A percentile compares a stretch with the other conserved stretches of the same genome.
Conservation (phyloP, 2,797 vertebrate species). For the Cyclura pinguis region DNA sequence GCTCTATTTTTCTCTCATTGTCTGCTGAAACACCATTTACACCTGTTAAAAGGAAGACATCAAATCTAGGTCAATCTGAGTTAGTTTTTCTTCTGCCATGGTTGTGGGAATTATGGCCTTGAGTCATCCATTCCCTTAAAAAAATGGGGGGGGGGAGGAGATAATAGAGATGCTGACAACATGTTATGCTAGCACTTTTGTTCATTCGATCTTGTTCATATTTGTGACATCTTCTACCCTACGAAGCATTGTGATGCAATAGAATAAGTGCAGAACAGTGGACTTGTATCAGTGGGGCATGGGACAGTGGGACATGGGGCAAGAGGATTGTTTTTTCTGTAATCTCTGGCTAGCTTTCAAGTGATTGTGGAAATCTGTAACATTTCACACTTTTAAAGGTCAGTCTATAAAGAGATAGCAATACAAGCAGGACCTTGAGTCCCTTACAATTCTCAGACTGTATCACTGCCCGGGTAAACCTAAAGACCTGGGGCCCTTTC, state of each 20-base stretch:
- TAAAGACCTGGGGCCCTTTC: too few species aligned
- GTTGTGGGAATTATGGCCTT: background rate
- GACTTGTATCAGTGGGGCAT: background rate
- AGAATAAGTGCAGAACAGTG: conserved; percentile 36
- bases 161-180: conserved; percentile 5
- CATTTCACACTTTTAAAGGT: conserved; percentile 38
- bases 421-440: background rate
- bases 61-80: background rate
- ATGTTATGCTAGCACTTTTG: conserved; percentile 34
- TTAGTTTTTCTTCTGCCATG: background rate
- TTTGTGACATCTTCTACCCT: conserved; percentile 41
- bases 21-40: background rate
- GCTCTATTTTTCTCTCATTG: too few species aligned
- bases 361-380: background rate
- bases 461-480: too few species aligned
- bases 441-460: background rate
- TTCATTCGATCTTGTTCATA: conserved; percentile 40
- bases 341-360: conserved; percentile 22
- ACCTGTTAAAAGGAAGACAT: background rate
- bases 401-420: conserved; percentile 13
- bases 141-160: too few species aligned
- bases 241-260: background rate
- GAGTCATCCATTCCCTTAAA: background rate
- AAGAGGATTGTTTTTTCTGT: conserved; percentile 11
- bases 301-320: background rate